A percentile compares a stretch with the other conserved stretches of the same genome.
These are phyloP conservation scores for Temnothorax ravouxi DNA, from an alignment of 2,888 invertebrate genomes.

Conservation along the genomic window DNA sequence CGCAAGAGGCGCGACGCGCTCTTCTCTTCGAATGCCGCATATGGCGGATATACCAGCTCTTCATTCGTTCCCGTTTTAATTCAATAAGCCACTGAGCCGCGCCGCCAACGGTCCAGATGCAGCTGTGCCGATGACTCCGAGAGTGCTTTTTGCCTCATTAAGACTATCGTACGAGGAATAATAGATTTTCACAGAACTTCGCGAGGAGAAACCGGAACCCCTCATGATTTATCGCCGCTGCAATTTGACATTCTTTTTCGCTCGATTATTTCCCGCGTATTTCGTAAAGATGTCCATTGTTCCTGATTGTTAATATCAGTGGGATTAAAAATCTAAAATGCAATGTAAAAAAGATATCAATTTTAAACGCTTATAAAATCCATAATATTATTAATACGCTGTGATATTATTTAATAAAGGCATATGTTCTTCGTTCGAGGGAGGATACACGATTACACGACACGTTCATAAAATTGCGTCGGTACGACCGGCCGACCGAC, in stretches of 20 bases:
- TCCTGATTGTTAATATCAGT: constrained; percentile 68
- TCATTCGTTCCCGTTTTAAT: constrained; percentile 76
- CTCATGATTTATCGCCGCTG: constrained; percentile 71
- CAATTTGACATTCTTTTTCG: constrained; percentile 65
- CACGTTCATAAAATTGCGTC: constrained; percentile 73
- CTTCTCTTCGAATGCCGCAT: constrained; percentile 36
- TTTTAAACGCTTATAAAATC: neutral
- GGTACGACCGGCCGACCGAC: constrained; percentile 62
- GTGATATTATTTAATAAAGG: constrained; percentile 9
- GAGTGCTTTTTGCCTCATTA: constrained; percentile 76
- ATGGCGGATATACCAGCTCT: constrained; percentile 58
- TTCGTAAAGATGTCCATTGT: constrained; percentile 1
- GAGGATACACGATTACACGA: constrained; percentile 74
- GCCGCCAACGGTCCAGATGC: constrained; percentile 74
- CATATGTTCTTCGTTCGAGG: constrained; percentile 51
- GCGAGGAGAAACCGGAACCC: constrained; percentile 65
- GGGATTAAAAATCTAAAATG: constrained; percentile 74
- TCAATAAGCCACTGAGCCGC: constrained; percentile 74
- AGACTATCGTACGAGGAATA: constrained; percentile 77
- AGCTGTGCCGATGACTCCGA: constrained; percentile 75
- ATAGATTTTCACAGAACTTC: constrained; percentile 81
- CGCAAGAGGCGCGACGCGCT: constrained; percentile 15
- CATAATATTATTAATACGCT: neutral
- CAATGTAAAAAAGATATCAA: constrained; percentile 64
- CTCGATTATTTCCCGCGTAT: constrained; percentile 51